Base-by-base conservation (phyloP, 2,113 vertebrate species). In the Cervus canadensis region DNA sequence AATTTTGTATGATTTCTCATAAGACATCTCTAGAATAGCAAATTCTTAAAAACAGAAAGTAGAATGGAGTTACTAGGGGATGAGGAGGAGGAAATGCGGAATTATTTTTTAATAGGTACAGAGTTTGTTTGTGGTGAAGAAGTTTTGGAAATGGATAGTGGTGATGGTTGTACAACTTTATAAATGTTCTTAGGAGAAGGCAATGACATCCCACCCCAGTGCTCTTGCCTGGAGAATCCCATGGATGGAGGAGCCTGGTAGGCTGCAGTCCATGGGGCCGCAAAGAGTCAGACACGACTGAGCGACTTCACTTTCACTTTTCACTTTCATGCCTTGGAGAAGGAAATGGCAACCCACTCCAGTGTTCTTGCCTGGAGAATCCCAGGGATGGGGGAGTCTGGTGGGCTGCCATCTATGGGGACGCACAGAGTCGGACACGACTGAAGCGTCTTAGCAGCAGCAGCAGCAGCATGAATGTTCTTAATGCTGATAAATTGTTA, bases 371-470 rank as follows among this genome's bases (percentile, higher is more conserved):
- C 48, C 48, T 50, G 48, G 48, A 14, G 48, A 50, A 50, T 50
- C 48, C 48, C 48, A 50, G 48, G 48, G 48, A 50, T 14, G 48
- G 48, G 48, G 48, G 50, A 64, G 59, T 26, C 59, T 60, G 12
- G 59, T 1, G 5, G 28, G 26, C 59, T 60, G 59, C 6, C 0
- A 14, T 60, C 28, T 26, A 60, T 60, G 12, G 60, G 13, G 28
- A 30, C 0, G 0, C 60, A 62, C 6, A 62, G 13, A 62, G 26
- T 60, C 2, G 5, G 26, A 14, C 59, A 14, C 0, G 2, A 60
- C 59, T 60, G 26, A 60, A 60, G 26, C 0, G 8, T 23, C 56
- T 52, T 15, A 52, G 50, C 50, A 52, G 15, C 50, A 52, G 50
- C 14, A 52, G 50, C 50, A 52, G 50, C 50, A 52, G 50, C 50